A percentile compares a stretch with the other conserved stretches of the same genome.
These are phyloP conservation scores for Troglohyphantes excavatus DNA, from an alignment of 2,888 invertebrate species.

Conservation along the genomic window DNA sequence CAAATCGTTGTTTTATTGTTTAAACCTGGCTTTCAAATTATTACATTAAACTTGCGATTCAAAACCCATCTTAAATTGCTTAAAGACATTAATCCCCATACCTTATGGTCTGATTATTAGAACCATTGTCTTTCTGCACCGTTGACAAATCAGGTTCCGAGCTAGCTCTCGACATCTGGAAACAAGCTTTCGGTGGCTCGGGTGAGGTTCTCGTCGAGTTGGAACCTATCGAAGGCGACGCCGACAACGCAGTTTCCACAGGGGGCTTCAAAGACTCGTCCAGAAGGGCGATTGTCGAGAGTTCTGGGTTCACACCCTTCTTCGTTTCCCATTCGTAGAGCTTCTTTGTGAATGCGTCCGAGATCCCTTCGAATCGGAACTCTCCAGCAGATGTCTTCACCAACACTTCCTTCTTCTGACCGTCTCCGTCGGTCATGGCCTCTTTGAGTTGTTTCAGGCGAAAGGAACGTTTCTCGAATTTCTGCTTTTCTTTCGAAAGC, in stretches of 20 bases:
- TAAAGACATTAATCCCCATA: neutral
- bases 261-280: constrained; percentile 83
- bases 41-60: too few relatives aligned
- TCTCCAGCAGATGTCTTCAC: constrained; percentile 92
- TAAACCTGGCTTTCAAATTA: too few relatives aligned
- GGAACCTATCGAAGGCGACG: constrained; percentile 23
- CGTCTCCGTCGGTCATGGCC: constrained; percentile 84
- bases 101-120: constrained; percentile 58
- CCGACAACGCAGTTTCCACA: neutral
- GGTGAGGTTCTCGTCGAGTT: constrained; percentile 84
- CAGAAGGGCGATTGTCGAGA: constrained; percentile 91
- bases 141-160: constrained; percentile 81
- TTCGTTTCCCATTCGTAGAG: constrained; percentile 96
- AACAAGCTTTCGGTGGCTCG: constrained; percentile 85
- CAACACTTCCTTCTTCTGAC: constrained; percentile 87
- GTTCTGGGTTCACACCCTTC: constrained; percentile 92
- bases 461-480: constrained; percentile 87
- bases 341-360: constrained; percentile 93
- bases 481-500: constrained; percentile 86
- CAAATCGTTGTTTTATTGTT: too few relatives aligned
- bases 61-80: too few relatives aligned
- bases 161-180: constrained; percentile 82
- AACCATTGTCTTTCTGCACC: constrained; percentile 31
- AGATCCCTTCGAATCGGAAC: constrained; percentile 92
- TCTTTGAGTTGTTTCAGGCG: constrained; percentile 86